phyloP scores from a whole-genome alignment of 2,888 invertebrate genomes.

The Ornithoptera priamus region DNA sequence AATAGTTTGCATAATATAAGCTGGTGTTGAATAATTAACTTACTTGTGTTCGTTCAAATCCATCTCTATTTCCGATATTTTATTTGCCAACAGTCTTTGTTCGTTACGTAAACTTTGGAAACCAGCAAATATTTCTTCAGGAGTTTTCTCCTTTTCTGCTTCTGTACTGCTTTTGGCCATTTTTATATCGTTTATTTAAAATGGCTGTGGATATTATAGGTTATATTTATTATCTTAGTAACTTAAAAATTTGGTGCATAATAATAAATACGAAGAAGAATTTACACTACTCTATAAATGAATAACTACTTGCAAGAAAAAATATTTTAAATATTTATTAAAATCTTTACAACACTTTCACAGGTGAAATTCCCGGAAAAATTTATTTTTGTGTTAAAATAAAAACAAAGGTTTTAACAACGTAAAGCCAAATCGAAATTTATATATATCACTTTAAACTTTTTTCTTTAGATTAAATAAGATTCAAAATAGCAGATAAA shows the following conservation, averaged over 20 bases:
- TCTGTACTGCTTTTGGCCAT: conserved; percentile 63
- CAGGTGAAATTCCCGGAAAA: conserved; percentile 16
- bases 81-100: conserved; percentile 91
- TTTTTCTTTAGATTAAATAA: neutral
- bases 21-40: conserved; percentile 43
- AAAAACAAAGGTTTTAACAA: neutral
- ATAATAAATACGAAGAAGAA: neutral
- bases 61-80: conserved; percentile 95
- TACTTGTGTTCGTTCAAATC: conserved; percentile 98
- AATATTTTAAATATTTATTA: conserved; percentile 7
- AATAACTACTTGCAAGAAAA: conserved; percentile 3
- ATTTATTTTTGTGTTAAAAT: neutral
- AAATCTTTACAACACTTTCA: conserved; percentile 9
- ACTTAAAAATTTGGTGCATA: neutral
- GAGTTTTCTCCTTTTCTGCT: conserved; percentile 72
- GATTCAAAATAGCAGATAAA: neutral
- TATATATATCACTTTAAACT: neutral
- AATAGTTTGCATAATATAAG: neutral
- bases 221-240: conserved; percentile 12
- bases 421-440: neutral
- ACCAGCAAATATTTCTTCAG: conserved; percentile 91
- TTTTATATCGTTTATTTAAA: conserved; percentile 15
- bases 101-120: conserved; percentile 94
- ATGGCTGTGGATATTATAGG: conserved; percentile 11
- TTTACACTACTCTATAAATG: neutral